phyloP scores from a whole-genome alignment of 2,113 vertebrate species.

The Elaphurus davidianus region DNA sequence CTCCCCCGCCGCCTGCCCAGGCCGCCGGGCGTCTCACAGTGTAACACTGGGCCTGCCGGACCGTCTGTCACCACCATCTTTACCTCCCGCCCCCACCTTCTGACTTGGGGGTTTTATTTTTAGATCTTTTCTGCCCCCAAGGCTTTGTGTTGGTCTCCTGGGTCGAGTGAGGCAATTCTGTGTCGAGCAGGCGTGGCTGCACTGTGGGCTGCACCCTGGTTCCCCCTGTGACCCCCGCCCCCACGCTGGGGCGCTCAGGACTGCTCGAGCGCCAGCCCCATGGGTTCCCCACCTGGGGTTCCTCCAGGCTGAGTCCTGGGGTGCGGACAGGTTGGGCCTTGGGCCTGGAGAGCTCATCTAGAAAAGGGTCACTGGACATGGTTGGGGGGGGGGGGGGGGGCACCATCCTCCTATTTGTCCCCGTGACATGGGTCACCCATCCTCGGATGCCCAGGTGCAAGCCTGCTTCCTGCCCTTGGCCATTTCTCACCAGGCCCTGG shows the following conservation, averaged over 20 bases:
- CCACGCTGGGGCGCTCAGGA: background rate
- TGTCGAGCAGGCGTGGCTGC: slow-evolving; percentile 61
- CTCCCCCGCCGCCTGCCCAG: background rate
- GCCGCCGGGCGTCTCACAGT: slow-evolving; percentile 31
- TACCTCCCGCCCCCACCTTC: slow-evolving; percentile 50
- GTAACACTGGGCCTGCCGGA: slow-evolving; percentile 54
- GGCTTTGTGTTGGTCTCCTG: slow-evolving; percentile 65
- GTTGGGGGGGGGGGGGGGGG: background rate
- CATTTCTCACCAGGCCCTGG: background rate
- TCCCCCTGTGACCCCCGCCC: background rate
- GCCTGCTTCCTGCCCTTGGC: background rate
- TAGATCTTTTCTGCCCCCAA: slow-evolving; percentile 42
- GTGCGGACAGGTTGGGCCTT: slow-evolving; percentile 29
- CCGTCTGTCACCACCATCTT: slow-evolving; percentile 33
- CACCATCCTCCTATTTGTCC: background rate
- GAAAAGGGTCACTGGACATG: slow-evolving; percentile 38
- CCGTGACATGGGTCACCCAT: background rate
- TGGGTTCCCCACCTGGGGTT: background rate
- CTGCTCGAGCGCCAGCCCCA: background rate
- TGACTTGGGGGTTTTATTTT: slow-evolving; percentile 77
- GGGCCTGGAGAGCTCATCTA: slow-evolving; percentile 58
- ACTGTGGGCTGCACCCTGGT: background rate
- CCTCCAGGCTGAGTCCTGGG: slow-evolving; percentile 47
- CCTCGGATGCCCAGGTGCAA: background rate
- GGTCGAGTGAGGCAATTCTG: slow-evolving; percentile 67